These are phyloP conservation scores for Rhamphomyia laevipes DNA, from an alignment of 2,888 invertebrate genomes.

Conservation along the genomic window DNA sequence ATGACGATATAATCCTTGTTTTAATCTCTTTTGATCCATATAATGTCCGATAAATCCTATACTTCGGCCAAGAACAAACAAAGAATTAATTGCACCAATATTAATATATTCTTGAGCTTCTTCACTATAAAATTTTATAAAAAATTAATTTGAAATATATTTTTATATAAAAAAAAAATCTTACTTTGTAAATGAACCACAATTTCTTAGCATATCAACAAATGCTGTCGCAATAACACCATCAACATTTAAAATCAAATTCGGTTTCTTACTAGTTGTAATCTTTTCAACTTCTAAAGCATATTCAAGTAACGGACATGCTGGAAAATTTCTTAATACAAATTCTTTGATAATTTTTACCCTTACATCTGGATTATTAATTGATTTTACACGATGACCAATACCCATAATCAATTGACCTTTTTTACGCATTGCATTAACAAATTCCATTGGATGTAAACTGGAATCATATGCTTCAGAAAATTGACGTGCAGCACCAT, in stretches of 20 bases:
- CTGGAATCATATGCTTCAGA: constrained; percentile 92
- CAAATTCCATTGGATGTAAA: constrained; percentile 94
- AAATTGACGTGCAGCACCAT: constrained; percentile 96
- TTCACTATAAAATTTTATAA: constrained; percentile 46
- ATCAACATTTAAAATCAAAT: constrained; percentile 97
- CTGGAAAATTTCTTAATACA: constrained; percentile 86
- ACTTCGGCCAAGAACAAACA: constrained; percentile 95
- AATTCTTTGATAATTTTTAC: constrained; percentile 95
- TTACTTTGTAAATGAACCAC: constrained; percentile 85
- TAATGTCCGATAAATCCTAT: constrained; percentile 98
- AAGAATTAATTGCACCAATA: constrained; percentile 94
- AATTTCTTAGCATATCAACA: constrained; percentile 90
- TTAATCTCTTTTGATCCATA: constrained; percentile 96
- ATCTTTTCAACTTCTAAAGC: constrained; percentile 97
- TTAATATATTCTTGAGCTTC: constrained; percentile 96
- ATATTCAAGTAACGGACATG: constrained; percentile 87
- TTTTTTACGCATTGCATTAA: constrained; percentile 92
- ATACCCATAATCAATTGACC: constrained; percentile 99
- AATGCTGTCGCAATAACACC: constrained; percentile 96
- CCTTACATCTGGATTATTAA: constrained; percentile 98
- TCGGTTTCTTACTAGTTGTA: constrained; percentile 99
- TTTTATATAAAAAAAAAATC: constrained; percentile 18
- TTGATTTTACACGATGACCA: constrained; percentile 82
- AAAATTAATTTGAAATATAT: neutral
- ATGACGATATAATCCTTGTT: constrained; percentile 97